Conservation (phyloP, 1,140 invertebrate species). For the Diachasmimorpha longicaudata region DNA sequence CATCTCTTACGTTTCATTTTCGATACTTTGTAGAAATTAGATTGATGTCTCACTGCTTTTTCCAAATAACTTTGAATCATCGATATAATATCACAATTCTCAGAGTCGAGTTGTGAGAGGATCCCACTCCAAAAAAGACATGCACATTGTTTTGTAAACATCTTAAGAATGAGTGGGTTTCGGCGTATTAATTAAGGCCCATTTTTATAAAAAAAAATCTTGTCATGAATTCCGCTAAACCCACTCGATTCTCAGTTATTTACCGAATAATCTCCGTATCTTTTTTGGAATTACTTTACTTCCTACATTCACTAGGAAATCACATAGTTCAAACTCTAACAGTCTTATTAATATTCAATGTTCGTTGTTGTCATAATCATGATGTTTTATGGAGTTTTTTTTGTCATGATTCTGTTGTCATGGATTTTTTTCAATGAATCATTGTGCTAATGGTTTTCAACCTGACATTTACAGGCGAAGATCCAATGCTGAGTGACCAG, state of each 20-base stretch:
- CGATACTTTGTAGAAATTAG: not conserved
- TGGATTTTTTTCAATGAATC: not conserved
- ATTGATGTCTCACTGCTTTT: not conserved
- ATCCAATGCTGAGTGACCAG: slow-evolving; percentile 77
- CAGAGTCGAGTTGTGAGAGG: not conserved
- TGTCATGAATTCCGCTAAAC: not conserved
- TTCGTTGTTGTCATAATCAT: not conserved
- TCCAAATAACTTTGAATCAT: not conserved
- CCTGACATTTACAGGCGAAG: slow-evolving; percentile 70
- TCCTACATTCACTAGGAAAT: not conserved
- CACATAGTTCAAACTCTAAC: not conserved
- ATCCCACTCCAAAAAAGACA: not conserved
- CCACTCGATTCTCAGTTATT: not conserved
- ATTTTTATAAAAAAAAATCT: not conserved
- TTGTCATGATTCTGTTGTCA: not conserved
- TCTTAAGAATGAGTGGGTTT: not conserved
- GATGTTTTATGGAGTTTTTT: not conserved
- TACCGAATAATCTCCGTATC: not conserved
- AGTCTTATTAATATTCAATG: not conserved
- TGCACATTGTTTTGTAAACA: not conserved
- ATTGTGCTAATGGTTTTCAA: not conserved
- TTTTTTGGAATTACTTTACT: not conserved
- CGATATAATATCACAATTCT: not conserved
- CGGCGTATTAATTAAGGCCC: not conserved
- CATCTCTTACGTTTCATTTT: not conserved